These are phyloP conservation scores for Apteryx owenii DNA, from an alignment of 2,113 vertebrate genomes.

Conservation along the genomic window DNA sequence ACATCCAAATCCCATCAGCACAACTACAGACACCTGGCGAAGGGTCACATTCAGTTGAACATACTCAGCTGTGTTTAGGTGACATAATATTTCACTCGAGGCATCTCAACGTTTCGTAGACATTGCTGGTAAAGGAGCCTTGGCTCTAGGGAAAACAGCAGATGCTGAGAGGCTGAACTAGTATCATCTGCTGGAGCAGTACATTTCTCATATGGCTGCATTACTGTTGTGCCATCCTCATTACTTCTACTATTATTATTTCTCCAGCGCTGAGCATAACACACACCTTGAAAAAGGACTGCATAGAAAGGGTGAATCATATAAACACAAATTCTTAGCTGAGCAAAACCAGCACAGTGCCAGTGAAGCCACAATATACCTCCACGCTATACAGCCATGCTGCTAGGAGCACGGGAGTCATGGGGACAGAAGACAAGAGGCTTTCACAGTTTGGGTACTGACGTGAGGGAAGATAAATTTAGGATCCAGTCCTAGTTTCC, in stretches of 20 bases:
- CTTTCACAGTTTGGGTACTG: background rate
- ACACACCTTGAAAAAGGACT: background rate
- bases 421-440: background rate
- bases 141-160: background rate
- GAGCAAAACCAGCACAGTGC: background rate
- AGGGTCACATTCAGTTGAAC: background rate
- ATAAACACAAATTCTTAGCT: background rate
- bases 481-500: background rate
- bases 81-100: background rate
- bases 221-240: background rate
- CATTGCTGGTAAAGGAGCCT: fast-evolving
- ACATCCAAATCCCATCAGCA: background rate
- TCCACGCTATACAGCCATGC: background rate
- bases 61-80: background rate
- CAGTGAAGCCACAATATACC: background rate
- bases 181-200: background rate
- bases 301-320: background rate
- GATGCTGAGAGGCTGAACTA: background rate
- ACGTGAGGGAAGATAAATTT: background rate
- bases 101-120: background rate
- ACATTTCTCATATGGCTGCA: background rate
- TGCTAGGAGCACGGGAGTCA: background rate
- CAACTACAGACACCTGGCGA: background rate
- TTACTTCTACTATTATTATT: background rate
- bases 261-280: background rate